phyloP scores from a whole-genome alignment of 1,140 invertebrate species.

The Drosophila ambigua region DNA sequence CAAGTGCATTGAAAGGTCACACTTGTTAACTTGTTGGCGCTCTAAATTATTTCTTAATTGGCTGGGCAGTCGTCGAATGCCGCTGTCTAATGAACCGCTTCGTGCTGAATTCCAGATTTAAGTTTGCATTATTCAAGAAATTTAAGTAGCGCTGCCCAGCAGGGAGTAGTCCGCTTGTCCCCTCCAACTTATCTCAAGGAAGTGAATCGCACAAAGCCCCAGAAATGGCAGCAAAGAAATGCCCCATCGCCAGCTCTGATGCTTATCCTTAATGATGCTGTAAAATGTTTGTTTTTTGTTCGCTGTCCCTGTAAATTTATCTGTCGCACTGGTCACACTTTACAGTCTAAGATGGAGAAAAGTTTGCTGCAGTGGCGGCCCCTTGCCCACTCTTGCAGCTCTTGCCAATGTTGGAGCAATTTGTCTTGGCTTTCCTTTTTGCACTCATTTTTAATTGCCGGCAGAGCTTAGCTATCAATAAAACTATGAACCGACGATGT shows the following conservation, averaged over 20 bases:
- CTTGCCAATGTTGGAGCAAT: slow-evolving; percentile 53
- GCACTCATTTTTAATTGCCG: slow-evolving; percentile 64
- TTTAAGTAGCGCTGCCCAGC: slow-evolving; percentile 13
- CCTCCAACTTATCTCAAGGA: slow-evolving; percentile 56
- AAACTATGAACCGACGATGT: slow-evolving; percentile 48
- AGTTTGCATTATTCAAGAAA: slow-evolving; percentile 43
- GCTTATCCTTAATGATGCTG: slow-evolving; percentile 82
- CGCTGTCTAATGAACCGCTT: slow-evolving; percentile 43
- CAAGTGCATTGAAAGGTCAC: slow-evolving; percentile 50
- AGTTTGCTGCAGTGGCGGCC: slow-evolving; percentile 36
- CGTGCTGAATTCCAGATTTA: slow-evolving; percentile 49
- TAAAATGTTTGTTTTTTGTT: slow-evolving; percentile 51
- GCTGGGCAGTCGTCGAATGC: slow-evolving; percentile 21
- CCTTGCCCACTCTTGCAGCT: slow-evolving; percentile 46
- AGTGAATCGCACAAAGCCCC: slow-evolving; percentile 49
- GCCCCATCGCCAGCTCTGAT: slow-evolving; percentile 66
- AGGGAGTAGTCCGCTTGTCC: background rate
- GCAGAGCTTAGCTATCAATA: slow-evolving; percentile 63
- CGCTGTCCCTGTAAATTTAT: slow-evolving; percentile 11
- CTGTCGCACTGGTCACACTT: slow-evolving; percentile 31
- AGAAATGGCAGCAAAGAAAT: slow-evolving; percentile 64
- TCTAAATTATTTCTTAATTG: slow-evolving; percentile 77
- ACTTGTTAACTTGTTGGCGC: slow-evolving; percentile 61
- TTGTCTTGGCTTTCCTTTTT: slow-evolving; percentile 44
- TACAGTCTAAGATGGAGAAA: slow-evolving; percentile 47